Base-by-base conservation (phyloP, 2,888 invertebrate genomes). In the Acholoe squamosa region DNA sequence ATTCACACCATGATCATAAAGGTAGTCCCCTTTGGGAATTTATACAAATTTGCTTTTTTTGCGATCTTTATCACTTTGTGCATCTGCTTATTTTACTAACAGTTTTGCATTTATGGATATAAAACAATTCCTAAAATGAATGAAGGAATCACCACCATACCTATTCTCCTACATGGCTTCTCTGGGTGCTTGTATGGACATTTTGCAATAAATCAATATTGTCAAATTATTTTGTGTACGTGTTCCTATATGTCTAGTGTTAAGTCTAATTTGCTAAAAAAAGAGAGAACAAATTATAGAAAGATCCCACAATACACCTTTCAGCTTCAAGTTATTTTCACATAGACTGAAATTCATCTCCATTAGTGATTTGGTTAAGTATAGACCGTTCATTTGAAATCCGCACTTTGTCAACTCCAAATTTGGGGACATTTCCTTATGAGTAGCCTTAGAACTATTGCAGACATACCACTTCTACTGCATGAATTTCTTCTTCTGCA, bases 161-260 rank as follows among this genome's bases (percentile, higher is more conserved):
- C 19, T 33, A 1, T n/a, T 19, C n/a, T 61, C 12, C 61, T 43
- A 43, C n/a, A 3, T n/a, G 33, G 43, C 33, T 77, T 77, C 33
- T 43, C 33, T 80, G 80, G 80, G 14, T 80, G 80, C 80, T 80
- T 80, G 80, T 80, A 80, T 34, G 5, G n/a, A 80, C 33, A 80
- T 80, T 80, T 19, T 43, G 86, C 56, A 86, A 86, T 86, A 86
- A 86, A 86, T 86, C 19, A 86, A 86, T 86, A 56, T 86, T 86
- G 86, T 86, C 12, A 86, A 86, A 52, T 86, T 86, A 86, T 86
- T 86, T 86, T 56, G 86, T 86, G 86, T 86, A 86, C 56, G 86
- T 54, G 54, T 86, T 28, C 33, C 84, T 86, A 7, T 86, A 54
- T 86, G 34, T 80, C 25, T 80, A 80, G 80, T 80, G 34, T 33